A percentile compares a stretch with the other conserved stretches of the same genome.
These are phyloP conservation scores for Dendrocincla fuliginosa DNA, from an alignment of 2,797 vertebrate genomes.

Conservation along the genomic window DNA sequence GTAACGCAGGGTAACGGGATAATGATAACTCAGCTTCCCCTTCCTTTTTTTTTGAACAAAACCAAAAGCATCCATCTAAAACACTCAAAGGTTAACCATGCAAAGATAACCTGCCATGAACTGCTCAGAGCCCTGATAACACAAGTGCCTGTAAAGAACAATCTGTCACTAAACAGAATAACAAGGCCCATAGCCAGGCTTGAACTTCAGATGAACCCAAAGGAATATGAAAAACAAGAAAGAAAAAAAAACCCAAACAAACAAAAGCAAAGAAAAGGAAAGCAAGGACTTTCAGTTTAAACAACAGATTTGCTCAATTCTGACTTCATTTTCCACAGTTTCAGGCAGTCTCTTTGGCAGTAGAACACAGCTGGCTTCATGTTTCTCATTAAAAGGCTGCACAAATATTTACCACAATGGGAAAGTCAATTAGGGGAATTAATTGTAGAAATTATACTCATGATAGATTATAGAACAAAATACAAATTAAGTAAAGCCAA, in stretches of 20 bases:
- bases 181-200: neutral
- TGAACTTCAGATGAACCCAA: neutral
- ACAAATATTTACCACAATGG: constrained; percentile 9
- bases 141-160: neutral
- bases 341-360: neutral
- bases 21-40: neutral
- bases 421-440: constrained; percentile 9
- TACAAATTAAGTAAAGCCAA: constrained; percentile 6
- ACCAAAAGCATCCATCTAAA: neutral
- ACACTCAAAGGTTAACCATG: neutral
- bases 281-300: neutral
- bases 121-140: neutral
- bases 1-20: neutral
- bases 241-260: neutral
- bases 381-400: neutral
- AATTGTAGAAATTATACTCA: neutral
- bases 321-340: neutral
- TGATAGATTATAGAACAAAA: neutral
- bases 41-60: neutral
- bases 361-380: neutral
- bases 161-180: neutral
- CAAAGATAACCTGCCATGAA: neutral
- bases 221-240: neutral
- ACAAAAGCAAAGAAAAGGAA: neutral
- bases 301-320: neutral